A percentile compares a stretch with the other conserved stretches of the same genome.
These are phyloP conservation scores for Syngnathoides biaculeatus DNA, from an alignment of 2,113 vertebrate genomes.

Conservation along the genomic window DNA sequence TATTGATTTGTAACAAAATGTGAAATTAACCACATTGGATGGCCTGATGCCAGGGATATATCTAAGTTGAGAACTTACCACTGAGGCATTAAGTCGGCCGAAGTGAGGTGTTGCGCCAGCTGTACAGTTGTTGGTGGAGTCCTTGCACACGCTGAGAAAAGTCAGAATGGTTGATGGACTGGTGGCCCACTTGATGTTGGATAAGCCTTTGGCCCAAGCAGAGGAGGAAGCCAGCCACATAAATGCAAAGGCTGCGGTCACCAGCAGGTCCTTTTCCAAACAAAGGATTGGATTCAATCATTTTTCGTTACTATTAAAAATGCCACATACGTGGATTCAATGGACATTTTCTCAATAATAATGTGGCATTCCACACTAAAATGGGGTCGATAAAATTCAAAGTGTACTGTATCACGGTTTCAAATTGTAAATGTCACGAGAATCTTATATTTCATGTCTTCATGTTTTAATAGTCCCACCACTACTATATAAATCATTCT, in stretches of 20 bases:
- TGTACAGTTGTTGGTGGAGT: constrained; percentile 39
- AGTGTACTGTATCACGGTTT: too few relatives aligned
- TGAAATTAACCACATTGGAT: too few relatives aligned
- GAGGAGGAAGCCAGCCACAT: constrained; percentile 89
- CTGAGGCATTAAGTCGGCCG: constrained; percentile 88
- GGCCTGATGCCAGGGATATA: too few relatives aligned
- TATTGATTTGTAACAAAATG: too few relatives aligned
- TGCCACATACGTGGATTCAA: neutral
- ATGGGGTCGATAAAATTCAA: neutral
- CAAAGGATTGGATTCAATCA: neutral
- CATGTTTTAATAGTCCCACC: too few relatives aligned
- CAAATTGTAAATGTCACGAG: too few relatives aligned
- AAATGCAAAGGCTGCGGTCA: constrained; percentile 84
- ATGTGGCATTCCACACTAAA: neutral
- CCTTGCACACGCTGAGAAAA: constrained; percentile 64
- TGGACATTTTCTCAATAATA: neutral
- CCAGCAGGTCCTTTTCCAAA: constrained; percentile 79
- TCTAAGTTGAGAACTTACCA: constrained; percentile 76
- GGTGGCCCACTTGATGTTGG: constrained; percentile 82
- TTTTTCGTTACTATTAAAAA: neutral
- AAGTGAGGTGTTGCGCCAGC: constrained; percentile 75
- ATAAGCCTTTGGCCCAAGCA: constrained; percentile 90
- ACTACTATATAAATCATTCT: too few relatives aligned
- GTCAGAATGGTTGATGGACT: constrained; percentile 65
- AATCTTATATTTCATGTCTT: too few relatives aligned